A percentile compares a stretch with the other conserved stretches of the same genome.
Conservation (phyloP, 2,888 invertebrate genomes). For the Eristalis tenax region DNA sequence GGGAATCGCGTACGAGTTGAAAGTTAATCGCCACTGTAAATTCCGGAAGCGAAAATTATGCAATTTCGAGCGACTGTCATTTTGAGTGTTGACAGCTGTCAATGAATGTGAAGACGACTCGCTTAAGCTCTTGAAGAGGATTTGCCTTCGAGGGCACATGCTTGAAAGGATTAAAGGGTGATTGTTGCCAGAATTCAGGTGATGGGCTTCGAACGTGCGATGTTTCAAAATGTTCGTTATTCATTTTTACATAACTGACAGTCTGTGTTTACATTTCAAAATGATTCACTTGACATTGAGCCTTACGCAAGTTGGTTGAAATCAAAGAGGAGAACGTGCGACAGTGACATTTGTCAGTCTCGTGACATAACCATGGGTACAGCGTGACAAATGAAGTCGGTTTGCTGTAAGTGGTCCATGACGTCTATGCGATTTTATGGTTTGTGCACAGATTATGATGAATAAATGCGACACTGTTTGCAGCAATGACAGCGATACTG, state of each 20-base stretch:
- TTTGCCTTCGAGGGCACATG: not conserved
- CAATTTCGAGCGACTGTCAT: not conserved
- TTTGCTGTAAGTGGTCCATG: not conserved
- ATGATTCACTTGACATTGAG: not conserved
- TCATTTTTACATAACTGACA: not conserved
- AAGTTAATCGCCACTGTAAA: not conserved
- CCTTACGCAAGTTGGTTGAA: not conserved
- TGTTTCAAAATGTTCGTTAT: not conserved
- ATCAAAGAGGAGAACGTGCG: not conserved
- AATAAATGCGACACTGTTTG: not conserved
- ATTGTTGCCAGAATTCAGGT: not conserved
- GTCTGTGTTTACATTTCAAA: not conserved
- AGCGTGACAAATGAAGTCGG: not conserved
- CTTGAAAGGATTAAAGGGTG: not conserved
- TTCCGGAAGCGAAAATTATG: slow-evolving; percentile 4
- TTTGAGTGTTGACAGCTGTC: not conserved
- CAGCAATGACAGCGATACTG: not conserved
- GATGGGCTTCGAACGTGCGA: not conserved
- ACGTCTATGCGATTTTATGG: not conserved
- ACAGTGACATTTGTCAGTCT: not conserved
- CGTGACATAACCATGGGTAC: not conserved
- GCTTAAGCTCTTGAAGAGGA: not conserved
- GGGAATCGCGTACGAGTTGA: not conserved
- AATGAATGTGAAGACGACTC: not conserved
- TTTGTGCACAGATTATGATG: not conserved